These are phyloP conservation scores for Castor canadensis DNA, from an alignment of 2,113 vertebrate species.

Conservation along the genomic window DNA sequence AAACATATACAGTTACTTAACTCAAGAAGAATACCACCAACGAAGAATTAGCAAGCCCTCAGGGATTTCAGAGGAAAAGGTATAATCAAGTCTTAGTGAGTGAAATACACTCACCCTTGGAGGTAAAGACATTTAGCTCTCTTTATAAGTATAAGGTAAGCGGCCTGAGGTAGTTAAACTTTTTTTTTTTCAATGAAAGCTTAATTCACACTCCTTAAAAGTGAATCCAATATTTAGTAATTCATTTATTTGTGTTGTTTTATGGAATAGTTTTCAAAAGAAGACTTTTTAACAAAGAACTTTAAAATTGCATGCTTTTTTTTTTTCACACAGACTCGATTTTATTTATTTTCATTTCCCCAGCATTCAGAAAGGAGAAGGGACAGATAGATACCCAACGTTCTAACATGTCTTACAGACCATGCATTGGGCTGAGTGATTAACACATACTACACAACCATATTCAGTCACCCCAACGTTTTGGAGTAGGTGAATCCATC, in stretches of 20 bases:
- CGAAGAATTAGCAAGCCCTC: not conserved
- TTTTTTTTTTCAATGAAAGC: not conserved
- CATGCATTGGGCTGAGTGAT: not conserved
- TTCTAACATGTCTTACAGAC: not conserved
- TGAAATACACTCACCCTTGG: not conserved
- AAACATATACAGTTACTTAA: not conserved
- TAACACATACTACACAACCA: fast-evolving
- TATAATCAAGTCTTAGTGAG: slow-evolving; percentile 33
- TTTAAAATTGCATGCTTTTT: not conserved
- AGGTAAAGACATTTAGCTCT: slow-evolving; percentile 6
- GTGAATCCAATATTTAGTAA: not conserved
- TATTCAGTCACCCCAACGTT: not conserved
- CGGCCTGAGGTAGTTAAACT: not conserved
- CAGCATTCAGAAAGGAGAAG: not conserved
- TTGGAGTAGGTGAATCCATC: not conserved
- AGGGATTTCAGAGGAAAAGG: not conserved
- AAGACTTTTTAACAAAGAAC: not conserved
- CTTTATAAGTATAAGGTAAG: not conserved
- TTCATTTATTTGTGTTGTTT: slow-evolving; percentile 5
- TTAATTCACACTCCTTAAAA: slow-evolving; percentile 4
- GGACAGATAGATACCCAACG: not conserved
- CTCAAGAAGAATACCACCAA: not conserved
- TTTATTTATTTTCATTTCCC: not conserved
- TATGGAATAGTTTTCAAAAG: not conserved
- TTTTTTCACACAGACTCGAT: not conserved